These are phyloP conservation scores for Paracanthobrama guichenoti DNA, from an alignment of 2,113 vertebrate species.

Conservation along the genomic window DNA sequence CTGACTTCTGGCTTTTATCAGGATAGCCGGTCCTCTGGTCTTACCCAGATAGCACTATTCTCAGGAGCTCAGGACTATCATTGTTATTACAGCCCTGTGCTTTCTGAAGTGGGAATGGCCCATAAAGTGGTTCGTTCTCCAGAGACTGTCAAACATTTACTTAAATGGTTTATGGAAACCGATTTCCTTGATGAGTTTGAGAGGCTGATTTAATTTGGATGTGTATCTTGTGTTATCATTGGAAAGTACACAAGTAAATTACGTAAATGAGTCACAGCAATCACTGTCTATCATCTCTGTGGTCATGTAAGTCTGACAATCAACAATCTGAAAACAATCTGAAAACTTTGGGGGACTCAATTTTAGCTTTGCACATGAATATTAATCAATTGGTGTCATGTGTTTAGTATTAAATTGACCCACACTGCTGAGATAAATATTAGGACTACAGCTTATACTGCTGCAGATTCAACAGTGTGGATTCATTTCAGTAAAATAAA, in stretches of 20 bases:
- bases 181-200: slow-evolving; percentile 38
- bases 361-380: neutral
- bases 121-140: neutral
- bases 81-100: slow-evolving; percentile 45
- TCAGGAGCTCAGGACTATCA: slow-evolving; percentile 36
- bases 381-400: neutral
- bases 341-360: neutral
- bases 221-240: slow-evolving; percentile 25
- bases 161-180: slow-evolving; percentile 22
- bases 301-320: neutral
- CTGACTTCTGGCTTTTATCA: slow-evolving; percentile 53
- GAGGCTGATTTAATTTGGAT: slow-evolving; percentile 26
- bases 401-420: neutral
- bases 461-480: neutral
- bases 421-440: neutral
- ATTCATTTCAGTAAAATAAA: neutral
- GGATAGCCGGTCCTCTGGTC: neutral
- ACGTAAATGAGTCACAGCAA: slow-evolving; percentile 11
- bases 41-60: neutral
- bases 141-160: neutral
- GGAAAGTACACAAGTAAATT: slow-evolving; percentile 32
- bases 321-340: neutral
- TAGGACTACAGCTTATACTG: no score
- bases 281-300: slow-evolving; percentile 11
- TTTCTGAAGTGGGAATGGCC: slow-evolving; percentile 16